Evolutionary conservation across 2,797 vertebrate genomes (phyloP), one percentile per base, ranked within the genome.

Genomic region (Chrysocyon brachyurus): DNA sequence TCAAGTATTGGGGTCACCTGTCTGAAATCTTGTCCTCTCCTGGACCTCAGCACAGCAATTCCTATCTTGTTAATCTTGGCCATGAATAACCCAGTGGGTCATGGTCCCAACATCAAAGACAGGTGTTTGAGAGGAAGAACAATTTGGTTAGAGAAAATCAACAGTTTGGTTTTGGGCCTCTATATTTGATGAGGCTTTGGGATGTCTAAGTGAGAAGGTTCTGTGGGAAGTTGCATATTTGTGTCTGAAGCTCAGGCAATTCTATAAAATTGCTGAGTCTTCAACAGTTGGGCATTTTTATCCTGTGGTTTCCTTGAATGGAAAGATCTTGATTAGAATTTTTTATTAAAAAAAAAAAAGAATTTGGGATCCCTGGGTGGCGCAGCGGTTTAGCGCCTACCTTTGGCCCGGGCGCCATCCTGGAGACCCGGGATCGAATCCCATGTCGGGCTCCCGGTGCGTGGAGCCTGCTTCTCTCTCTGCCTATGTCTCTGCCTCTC

Each of bases 281-380:
- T 85, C 90, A 79, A 59, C 19, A 70, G 9, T 9, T 40, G n/a
- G 31, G 36, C 73, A 33, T 89, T 90, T 90, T 87, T 36, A 46
- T 9, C 14, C 52, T 61, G 59, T 91, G 21, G 2, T 85, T 72
- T 88, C 72, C 56, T 77, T 81, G 49, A 86, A 61, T 82, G 87
- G 12, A 86, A 95, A 81, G 92, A 94, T 49, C 83, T 92, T 66
- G 52, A 81, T 72, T 73, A 11, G 33, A 70, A 15, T 64, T 40
- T 64, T 84, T 75, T 82, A 82, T 93, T 59, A 16, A n/a, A 17
- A 31, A n/a, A 31, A 36, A 36, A 36, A 36, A 36, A 36, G 36
- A 36, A 36, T 36, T 36, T 36, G 36, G 36, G 36, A 36, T 36
- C 36, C 36, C 36, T 36, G 36, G 36, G 36, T 36, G 36, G 36